These are phyloP conservation scores for Triplophysa rosa DNA, from an alignment of 2,113 vertebrate genomes.

Conservation along the genomic window DNA sequence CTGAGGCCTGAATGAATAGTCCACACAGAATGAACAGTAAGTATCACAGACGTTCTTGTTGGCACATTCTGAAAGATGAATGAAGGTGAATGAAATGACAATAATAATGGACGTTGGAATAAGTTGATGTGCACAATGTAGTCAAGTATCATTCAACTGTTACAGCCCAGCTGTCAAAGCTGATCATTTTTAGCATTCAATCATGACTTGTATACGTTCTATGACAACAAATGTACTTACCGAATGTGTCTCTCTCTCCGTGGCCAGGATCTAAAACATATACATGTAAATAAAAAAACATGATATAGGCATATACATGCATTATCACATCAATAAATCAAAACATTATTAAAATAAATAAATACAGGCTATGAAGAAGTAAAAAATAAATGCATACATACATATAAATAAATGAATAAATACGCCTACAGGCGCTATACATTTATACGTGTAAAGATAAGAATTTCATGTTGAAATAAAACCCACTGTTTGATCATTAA, in stretches of 20 bases:
- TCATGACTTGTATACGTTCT: background rate
- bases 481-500: no score
- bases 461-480: no score
- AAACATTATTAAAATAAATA: background rate
- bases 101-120: background rate
- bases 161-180: background rate
- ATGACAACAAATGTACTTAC: slow-evolving; percentile 47
- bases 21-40: slow-evolving; percentile 14
- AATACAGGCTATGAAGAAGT: no score
- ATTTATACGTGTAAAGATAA: no score
- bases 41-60: background rate
- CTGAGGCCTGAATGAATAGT: rapidly evolving
- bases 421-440: no score
- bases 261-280: slow-evolving; percentile 57
- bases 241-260: slow-evolving; percentile 15
- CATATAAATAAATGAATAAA: no score
- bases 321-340: background rate
- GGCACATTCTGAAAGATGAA: background rate
- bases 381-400: no score
- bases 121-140: background rate
- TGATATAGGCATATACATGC: no score
- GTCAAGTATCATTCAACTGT: background rate
- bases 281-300: background rate
- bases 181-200: background rate
- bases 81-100: background rate